Percentiles rank a stretch among this genome's conserved stretches.
phyloP scores from a whole-genome alignment of 2,888 invertebrate species.

The Conomelus anceps region DNA sequence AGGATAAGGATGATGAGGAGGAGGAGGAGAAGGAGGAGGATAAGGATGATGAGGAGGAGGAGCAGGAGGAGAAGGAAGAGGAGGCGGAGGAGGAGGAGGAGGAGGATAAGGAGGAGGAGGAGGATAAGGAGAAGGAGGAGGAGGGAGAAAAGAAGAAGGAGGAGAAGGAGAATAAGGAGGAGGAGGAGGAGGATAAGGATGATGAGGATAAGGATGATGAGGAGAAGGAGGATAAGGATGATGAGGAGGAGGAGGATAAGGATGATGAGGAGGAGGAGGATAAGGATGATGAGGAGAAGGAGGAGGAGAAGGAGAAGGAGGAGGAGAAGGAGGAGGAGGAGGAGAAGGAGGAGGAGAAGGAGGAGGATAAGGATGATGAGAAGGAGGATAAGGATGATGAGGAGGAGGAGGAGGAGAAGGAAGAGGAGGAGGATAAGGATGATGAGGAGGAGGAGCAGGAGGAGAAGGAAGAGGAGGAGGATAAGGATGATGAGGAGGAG shows the following conservation, averaged over 20 bases:
- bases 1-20: no score
- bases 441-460: no score
- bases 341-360: not conserved
- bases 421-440: no score
- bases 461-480: not conserved
- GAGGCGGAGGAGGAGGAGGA: not conserved
- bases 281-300: no score
- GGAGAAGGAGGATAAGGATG: no score
- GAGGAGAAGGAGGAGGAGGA: not conserved
- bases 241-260: no score
- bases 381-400: no score
- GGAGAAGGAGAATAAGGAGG: not conserved
- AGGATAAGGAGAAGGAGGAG: not conserved
- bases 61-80: not conserved
- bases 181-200: not conserved
- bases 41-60: no score
- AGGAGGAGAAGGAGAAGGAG: not conserved
- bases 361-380: not conserved
- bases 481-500: not conserved
- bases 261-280: no score
- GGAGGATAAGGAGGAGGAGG: no score
- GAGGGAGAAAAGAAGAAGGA: not conserved
- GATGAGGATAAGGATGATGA: not conserved
- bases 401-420: not conserved
- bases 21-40: no score